Conservation (phyloP, 2,797 vertebrate species). For the Anguilla pacifica region DNA sequence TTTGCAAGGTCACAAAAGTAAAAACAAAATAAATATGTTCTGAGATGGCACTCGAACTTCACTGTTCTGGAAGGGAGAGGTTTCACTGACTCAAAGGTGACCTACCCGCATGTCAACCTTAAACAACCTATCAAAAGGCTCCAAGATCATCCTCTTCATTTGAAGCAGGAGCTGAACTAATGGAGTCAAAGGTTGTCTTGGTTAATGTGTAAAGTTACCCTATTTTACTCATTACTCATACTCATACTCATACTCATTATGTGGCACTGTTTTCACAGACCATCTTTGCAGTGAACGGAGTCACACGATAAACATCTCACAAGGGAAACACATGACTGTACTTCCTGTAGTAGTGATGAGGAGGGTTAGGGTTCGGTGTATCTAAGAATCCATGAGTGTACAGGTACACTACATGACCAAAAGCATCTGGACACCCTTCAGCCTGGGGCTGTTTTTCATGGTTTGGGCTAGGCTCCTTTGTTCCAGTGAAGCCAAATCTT, state of each 20-base stretch:
- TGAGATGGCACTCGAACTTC: not conserved
- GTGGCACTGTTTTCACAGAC: slow-evolving; percentile 14
- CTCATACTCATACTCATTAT: too few relatives aligned
- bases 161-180: not conserved
- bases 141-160: not conserved
- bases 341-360: slow-evolving; percentile 21
- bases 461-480: too few relatives aligned
- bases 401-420: not conserved
- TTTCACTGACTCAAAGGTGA: not conserved
- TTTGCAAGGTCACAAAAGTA: not conserved
- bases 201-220: slow-evolving; percentile 44
- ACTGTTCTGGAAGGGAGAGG: not conserved
- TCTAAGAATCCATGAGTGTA: slow-evolving; percentile 22
- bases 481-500: too few relatives aligned
- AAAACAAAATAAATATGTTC: not conserved
- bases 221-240: slow-evolving; percentile 26
- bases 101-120: not conserved
- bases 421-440: too few relatives aligned
- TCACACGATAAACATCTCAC: slow-evolving; percentile 29
- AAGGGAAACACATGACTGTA: slow-evolving; percentile 38
- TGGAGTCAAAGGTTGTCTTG: slow-evolving; percentile 1
- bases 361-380: not conserved
- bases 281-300: slow-evolving; percentile 35
- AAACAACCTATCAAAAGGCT: not conserved
- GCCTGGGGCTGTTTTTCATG: too few relatives aligned